Evolutionary conservation across 2,797 vertebrate species (phyloP), one percentile per base, ranked within the genome.

Genomic region (Sebastes nivosus): DNA sequence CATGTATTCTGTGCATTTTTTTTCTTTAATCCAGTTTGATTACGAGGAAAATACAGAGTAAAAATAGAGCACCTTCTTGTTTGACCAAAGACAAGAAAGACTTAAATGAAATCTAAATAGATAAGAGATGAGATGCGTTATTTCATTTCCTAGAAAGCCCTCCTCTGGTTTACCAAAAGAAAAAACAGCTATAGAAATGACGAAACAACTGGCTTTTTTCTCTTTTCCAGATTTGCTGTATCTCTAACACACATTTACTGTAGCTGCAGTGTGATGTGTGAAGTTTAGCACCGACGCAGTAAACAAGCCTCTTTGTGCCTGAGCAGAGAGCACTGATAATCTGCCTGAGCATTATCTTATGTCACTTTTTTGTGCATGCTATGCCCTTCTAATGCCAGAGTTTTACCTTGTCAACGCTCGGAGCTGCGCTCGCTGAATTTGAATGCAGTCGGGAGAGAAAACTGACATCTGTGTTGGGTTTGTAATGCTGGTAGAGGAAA

Each of bases 381-480:
- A 3, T 83, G 80, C 87, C 81, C 85, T 84, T 88, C 88, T 86
- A 74, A 89, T 82, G 80, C 88, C 75, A 70, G 60, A 88, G 77
- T 89, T 88, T 80, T 77, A 87, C 80, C 84, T 75, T 79, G 87
- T 91, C 85, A 67, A 88, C 72, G 77, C 81, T 82, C 60, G 1
- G 63, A 81, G 82, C 86, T 22, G 64, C 2, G 54, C 77, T 87
- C 63, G 1, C 70, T 50, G 87, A 77, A 84, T 86, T 80, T 83
- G 75, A 81, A 54, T 85, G 83, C 77, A 78, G 63, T 67, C 24
- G 61, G 67, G 72, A 87, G 80, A 76, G 72, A 75, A 92, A 54
- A 85, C 67, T 93, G 90, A 93, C 91, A 90, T 92, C 88, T 86
- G 81, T 87, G 89, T 84, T 88, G 87, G 46, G 83, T 87, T 89